Evolutionary conservation across 2,797 vertebrate species (phyloP), one percentile per base, ranked within the genome.

Genomic region (Macropodus opercularis): DNA sequence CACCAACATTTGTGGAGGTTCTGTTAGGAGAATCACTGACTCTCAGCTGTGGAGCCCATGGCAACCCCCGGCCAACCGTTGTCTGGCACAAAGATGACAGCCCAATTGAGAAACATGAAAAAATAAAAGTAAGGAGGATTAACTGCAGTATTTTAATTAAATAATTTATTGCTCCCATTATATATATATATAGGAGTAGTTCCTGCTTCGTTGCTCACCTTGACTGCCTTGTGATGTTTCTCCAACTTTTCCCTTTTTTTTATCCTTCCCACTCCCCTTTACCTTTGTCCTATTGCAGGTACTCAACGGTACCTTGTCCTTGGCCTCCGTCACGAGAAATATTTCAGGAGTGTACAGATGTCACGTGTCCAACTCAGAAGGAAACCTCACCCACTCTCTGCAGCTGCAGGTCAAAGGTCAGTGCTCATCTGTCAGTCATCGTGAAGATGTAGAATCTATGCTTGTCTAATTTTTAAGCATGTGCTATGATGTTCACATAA

Each of bases 321-420:
- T 99, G 68, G 85, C 75, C 0, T 82, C 71, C 0, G 94, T 93
- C 83, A 92, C 92, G 12, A 93, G 92, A 13, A 85, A 93, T 84
- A 92, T 85, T 3, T 91, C 95, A 0, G 96, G 97, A 72, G 84
- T 94, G 46, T 99, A 98, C 72, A 95, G 90, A 52, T 99, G 97
- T 87, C 95, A 97, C 1, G 95, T 97, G 11, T 94, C 95, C 82
- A 98, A 95, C 82, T 69, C 92, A 0, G 96, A 97, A 84, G 97
- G 97, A 74, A 95, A 94, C 19, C 40, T 95, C 77, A 94, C 92
- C 59, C 95, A 98, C 63, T 86, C 80, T 29, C 96, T 92, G 6
- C 94, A 93, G 3, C 95, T 99, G 65, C 93, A 95, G 26, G 94
- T 99, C 76, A 96, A 96, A 94, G 97, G 97, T 99, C 77, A 89